phyloP scores from a whole-genome alignment of 2,113 vertebrate genomes.

The Ammodytes marinus region DNA sequence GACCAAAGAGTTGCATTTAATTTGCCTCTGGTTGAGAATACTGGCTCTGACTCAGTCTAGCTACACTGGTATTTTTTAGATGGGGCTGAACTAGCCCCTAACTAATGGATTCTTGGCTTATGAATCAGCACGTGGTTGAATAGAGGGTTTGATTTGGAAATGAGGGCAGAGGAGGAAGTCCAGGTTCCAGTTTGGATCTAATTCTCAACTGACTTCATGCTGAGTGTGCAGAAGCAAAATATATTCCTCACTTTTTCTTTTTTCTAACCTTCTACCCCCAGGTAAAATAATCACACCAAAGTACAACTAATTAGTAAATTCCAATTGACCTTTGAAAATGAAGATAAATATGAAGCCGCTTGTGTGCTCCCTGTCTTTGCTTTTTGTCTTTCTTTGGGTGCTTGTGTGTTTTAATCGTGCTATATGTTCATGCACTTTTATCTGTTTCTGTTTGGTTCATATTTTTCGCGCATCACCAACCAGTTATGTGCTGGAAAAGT shows the following conservation, averaged over 20 bases:
- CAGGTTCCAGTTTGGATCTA: background rate
- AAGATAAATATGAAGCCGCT: too few relatives aligned
- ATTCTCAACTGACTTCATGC: background rate
- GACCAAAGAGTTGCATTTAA: slow-evolving; percentile 53
- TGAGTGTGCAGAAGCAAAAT: background rate
- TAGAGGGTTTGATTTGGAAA: slow-evolving; percentile 41
- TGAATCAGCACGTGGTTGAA: slow-evolving; percentile 50
- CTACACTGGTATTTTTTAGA: slow-evolving; percentile 51
- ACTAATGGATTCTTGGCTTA: slow-evolving; percentile 48
- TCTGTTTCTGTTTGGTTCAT: too few relatives aligned
- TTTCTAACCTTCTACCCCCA: background rate
- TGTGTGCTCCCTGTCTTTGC: too few relatives aligned
- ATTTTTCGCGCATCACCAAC: too few relatives aligned
- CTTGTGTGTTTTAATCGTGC: too few relatives aligned
- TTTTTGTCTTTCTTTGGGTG: too few relatives aligned
- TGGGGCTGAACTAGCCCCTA: slow-evolving; percentile 30
- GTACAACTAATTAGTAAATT: background rate
- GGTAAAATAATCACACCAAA: background rate
- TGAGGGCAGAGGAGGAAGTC: slow-evolving; percentile 13
- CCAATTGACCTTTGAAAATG: background rate
- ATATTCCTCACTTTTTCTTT: background rate
- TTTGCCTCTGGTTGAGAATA: slow-evolving; percentile 53
- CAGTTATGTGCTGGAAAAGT: too few relatives aligned
- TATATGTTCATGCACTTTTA: too few relatives aligned
- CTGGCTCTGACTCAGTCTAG: slow-evolving; percentile 28